Conservation (phyloP, 1,140 invertebrate genomes). For the Carposina sasakii region DNA sequence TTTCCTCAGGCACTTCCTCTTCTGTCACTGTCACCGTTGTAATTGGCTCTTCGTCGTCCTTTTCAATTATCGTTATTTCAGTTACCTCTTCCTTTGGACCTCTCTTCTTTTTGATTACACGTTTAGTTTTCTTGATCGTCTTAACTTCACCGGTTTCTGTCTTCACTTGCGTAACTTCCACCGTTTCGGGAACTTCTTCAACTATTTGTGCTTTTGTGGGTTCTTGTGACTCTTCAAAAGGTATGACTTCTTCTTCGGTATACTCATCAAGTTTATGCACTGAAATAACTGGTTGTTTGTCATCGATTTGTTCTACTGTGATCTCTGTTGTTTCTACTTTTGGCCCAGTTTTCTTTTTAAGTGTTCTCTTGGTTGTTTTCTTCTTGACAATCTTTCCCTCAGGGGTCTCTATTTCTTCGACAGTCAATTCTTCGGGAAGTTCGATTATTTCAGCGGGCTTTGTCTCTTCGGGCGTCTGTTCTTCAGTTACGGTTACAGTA, state of each 20-base stretch:
- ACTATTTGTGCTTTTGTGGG: slow-evolving; percentile 10
- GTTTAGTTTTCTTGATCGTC: slow-evolving; percentile 59
- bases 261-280: slow-evolving; percentile 30
- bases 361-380: slow-evolving; percentile 28
- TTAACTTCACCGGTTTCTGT: slow-evolving; percentile 24
- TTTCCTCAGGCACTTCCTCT: slow-evolving; percentile 15
- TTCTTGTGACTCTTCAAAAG: background rate
- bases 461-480: no score
- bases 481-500: no score
- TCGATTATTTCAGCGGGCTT: no score
- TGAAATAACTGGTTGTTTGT: background rate
- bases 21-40: slow-evolving; percentile 33
- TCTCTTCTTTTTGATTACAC: slow-evolving; percentile 51
- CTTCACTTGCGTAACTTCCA: slow-evolving; percentile 14
- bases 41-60: slow-evolving; percentile 41
- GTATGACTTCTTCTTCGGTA: slow-evolving; percentile 17
- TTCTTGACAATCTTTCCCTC: no score
- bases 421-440: no score
- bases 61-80: slow-evolving; percentile 41
- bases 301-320: slow-evolving; percentile 46
- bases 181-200: slow-evolving; percentile 17
- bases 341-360: slow-evolving; percentile 38
- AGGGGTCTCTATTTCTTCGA: no score
- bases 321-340: slow-evolving; percentile 44
- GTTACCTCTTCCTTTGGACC: slow-evolving; percentile 38